phyloP scores from a whole-genome alignment of 2,888 invertebrate species.

The Diarsia rubi region DNA sequence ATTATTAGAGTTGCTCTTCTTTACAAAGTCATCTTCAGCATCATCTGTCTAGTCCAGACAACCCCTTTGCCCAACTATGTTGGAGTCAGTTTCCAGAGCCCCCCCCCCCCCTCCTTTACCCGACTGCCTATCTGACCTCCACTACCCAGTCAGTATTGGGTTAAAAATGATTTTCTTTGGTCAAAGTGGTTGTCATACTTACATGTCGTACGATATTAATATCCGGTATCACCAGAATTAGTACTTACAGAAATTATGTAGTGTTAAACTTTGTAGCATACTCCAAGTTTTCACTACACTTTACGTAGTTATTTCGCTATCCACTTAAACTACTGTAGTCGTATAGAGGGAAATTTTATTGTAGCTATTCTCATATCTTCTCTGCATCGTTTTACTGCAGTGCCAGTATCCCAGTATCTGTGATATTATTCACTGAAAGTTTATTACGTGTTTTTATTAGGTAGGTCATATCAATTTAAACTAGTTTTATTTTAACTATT shows the following conservation, averaged over 20 bases:
- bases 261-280: slow-evolving; percentile 38
- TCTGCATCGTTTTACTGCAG: slow-evolving; percentile 63
- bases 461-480: slow-evolving; percentile 1
- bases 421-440: slow-evolving; percentile 24
- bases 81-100: too few relatives aligned
- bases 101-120: too few relatives aligned
- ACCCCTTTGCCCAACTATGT: too few relatives aligned
- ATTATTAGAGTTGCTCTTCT: not conserved
- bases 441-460: slow-evolving; percentile 37
- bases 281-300: slow-evolving; percentile 31
- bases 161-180: too few relatives aligned
- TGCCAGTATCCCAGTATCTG: not conserved
- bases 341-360: slow-evolving; percentile 54
- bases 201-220: slow-evolving; percentile 5
- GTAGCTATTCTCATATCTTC: slow-evolving; percentile 43
- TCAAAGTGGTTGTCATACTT: too few relatives aligned
- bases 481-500: not conserved
- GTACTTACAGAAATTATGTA: slow-evolving; percentile 12
- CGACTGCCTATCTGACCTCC: too few relatives aligned
- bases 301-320: slow-evolving; percentile 47
- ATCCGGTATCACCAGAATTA: slow-evolving; percentile 2
- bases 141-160: too few relatives aligned
- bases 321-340: slow-evolving; percentile 34
- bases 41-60: too few relatives aligned
- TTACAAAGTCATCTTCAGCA: not conserved